phyloP scores from a whole-genome alignment of 2,888 invertebrate species.

The Ormyrus labotus region DNA sequence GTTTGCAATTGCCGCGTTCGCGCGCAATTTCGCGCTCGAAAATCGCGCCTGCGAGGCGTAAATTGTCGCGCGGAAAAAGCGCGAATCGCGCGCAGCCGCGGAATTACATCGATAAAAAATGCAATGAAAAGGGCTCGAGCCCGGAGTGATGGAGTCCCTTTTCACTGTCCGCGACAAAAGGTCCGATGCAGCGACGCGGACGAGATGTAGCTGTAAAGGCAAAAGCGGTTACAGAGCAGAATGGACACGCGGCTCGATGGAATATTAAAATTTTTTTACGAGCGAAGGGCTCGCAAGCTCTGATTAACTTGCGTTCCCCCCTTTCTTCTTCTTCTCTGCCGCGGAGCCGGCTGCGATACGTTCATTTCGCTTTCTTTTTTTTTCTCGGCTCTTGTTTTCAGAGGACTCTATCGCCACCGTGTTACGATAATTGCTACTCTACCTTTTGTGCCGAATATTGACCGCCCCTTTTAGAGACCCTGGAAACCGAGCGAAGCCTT shows the following conservation, averaged over 20 bases:
- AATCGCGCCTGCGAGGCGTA: slow-evolving; percentile 60
- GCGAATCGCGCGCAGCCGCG: slow-evolving; percentile 54
- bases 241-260: slow-evolving; percentile 47
- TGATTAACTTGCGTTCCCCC: slow-evolving; percentile 52
- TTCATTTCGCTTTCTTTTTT: slow-evolving; percentile 29
- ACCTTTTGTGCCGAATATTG: neutral
- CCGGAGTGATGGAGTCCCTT: slow-evolving; percentile 6
- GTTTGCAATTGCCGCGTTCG: slow-evolving; percentile 52
- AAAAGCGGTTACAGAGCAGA: slow-evolving; percentile 57
- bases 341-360: neutral
- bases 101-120: slow-evolving; percentile 69
- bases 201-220: slow-evolving; percentile 53
- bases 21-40: slow-evolving; percentile 57
- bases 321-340: neutral
- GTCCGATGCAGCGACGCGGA: slow-evolving; percentile 43
- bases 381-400: slow-evolving; percentile 32
- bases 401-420: slow-evolving; percentile 23
- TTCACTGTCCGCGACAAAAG: slow-evolving; percentile 51
- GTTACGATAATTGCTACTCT: slow-evolving; percentile 21
- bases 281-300: slow-evolving; percentile 54
- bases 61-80: slow-evolving; percentile 47
- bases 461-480: no score
- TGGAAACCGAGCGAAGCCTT: no score
- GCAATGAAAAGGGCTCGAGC: slow-evolving; percentile 59
- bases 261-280: slow-evolving; percentile 59